Evolutionary conservation across 2,113 vertebrate species (phyloP).

Genomic region (Lycocorax pyrrhopterus): DNA sequence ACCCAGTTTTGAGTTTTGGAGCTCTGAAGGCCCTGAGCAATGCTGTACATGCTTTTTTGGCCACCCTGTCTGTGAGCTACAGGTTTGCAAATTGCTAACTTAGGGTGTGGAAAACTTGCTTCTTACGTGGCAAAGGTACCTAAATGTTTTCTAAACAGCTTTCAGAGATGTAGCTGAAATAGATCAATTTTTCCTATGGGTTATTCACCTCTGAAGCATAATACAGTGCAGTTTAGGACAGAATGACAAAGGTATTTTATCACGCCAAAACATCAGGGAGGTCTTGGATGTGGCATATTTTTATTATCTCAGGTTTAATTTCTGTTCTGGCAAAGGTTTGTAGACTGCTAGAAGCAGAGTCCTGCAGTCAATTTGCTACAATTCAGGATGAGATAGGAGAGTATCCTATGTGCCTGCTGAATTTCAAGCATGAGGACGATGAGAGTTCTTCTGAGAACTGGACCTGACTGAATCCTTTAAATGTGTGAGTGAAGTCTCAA

Average conservation of each 20-base stretch:
- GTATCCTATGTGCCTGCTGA: not conserved
- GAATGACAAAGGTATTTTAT: not conserved
- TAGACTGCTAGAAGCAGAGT: not conserved
- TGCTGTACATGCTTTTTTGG: not conserved
- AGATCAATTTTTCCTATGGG: not conserved
- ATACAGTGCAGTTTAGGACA: not conserved
- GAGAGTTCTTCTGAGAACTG: not conserved
- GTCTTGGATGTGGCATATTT: not conserved
- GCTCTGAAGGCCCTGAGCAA: not conserved
- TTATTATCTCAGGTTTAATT: not conserved
- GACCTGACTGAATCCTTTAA: not conserved
- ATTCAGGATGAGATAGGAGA: not conserved
- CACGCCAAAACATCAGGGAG: not conserved
- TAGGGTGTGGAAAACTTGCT: not conserved
- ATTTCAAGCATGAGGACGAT: not conserved
- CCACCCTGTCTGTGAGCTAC: not conserved
- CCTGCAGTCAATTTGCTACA: not conserved
- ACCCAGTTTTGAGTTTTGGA: not conserved
- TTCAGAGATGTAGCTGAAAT: not conserved
- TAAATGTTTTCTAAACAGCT: not conserved
- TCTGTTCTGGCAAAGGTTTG: not conserved
- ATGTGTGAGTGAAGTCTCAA: not conserved
- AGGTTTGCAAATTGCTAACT: not conserved
- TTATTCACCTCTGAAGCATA: not conserved
- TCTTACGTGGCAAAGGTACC: not conserved